Percentiles rank a stretch among this genome's conserved stretches.
Conservation (phyloP, 1,140 invertebrate species). For the Lepidurus couesii region DNA sequence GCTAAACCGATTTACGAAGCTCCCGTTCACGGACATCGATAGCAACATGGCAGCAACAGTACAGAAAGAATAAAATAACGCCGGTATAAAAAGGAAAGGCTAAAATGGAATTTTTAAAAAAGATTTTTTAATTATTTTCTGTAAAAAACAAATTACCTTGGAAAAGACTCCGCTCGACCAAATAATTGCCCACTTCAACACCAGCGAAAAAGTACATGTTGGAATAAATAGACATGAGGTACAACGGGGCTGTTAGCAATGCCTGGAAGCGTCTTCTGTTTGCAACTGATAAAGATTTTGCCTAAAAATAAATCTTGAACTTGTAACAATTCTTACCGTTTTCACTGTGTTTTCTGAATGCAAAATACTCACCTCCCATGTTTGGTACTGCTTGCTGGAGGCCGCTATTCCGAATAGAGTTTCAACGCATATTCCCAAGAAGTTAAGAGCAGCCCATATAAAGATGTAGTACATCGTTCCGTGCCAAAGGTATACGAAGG, state of each 20-base stretch:
- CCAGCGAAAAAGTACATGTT: constrained; percentile 82
- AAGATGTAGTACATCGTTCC: constrained; percentile 69
- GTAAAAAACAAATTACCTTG: constrained; percentile 43
- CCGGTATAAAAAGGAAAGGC: constrained; percentile 42
- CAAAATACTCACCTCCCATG: constrained; percentile 37
- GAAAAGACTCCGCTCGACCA: constrained; percentile 49
- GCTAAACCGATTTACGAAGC: background rate
- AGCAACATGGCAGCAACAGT: constrained; percentile 52
- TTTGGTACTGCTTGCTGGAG: constrained; percentile 31
- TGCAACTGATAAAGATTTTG: constrained; percentile 36
- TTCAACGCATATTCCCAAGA: constrained; percentile 67
- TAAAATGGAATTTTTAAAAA: constrained; percentile 41
- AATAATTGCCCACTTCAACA: constrained; percentile 60
- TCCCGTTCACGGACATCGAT: constrained; percentile 37
- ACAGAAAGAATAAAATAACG: constrained; percentile 46
- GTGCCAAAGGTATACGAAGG: constrained; percentile 87
- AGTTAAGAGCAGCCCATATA: constrained; percentile 79
- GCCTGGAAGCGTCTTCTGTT: constrained; percentile 57
- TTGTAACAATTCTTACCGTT: constrained; percentile 31
- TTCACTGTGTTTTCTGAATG: constrained; percentile 44
- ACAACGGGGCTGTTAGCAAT: constrained; percentile 59
- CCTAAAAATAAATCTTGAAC: constrained; percentile 35
- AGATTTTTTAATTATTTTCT: constrained; percentile 25
- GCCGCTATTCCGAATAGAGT: constrained; percentile 51
- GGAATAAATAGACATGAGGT: constrained; percentile 69